Base-by-base conservation (phyloP, 2,797 vertebrate genomes). In the Pogoniulus pusillus region DNA sequence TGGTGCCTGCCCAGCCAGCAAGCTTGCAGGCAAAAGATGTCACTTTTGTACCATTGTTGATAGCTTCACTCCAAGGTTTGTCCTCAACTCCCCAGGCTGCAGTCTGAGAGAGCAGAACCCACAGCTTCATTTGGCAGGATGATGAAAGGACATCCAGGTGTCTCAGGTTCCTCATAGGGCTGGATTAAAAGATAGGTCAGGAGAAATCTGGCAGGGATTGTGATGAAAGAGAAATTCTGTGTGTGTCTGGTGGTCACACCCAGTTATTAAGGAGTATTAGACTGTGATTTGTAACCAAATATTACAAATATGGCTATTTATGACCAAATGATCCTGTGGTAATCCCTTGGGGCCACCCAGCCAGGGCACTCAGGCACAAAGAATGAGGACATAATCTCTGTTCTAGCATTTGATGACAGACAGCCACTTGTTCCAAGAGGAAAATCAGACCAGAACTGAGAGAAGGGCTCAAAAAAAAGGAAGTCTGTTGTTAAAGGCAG, bases 221-320 rank as follows among this genome's bases (percentile, higher is more conserved):
- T 16, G 74, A 86, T 72, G 78, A 88, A 73, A 79, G 63, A 55
- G 76, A 47, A 54, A 2, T 6, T 39, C 8, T 32, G 19, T 57
- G 90, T 37, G 68, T 51, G 68, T 6, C 0, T 5, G 49, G 71
- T 8, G 47, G 82, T 39, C 60, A 45, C 0, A 0, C 12, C 41
- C 71, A 4, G 9, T 63, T 82, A 82, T 79, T 89, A 91, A 26
- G 72, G 83, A 5, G 10, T 4, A 72, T 90, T 81, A 77, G 60
- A 74, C 58, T 35, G 77, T 2, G 77, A 93, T 93, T 79, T 82
- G 87, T 89, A 95, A 94, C 91, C 91, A 83, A 89, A 92, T 78
- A 85, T 85, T 47, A 72, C 73, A 85, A 85, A 92, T 69, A 58
- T 23, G 43, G 87, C 63, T 43, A 43, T 91, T 91, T 87, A 81